Evolutionary conservation across 2,888 invertebrate species (phyloP).

Genomic region (Meiosimyza platycephala): DNA sequence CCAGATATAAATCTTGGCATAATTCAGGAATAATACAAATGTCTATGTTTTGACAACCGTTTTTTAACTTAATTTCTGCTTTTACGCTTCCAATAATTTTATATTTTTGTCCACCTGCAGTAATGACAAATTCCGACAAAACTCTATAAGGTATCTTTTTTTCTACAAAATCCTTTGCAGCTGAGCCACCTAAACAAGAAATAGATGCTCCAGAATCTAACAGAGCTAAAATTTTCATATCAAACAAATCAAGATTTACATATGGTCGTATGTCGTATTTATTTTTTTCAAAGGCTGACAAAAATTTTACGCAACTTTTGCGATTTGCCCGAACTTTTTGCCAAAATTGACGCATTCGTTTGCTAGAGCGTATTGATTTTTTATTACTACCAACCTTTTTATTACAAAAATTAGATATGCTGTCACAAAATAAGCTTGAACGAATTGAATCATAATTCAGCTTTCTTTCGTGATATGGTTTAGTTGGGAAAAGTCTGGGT

Average conservation of each 20-base stretch:
- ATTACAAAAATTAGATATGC: not conserved
- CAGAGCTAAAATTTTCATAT: conserved; percentile 25
- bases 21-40: no score
- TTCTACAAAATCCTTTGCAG: conserved; percentile 28
- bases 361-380: conserved; percentile 6
- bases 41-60: no score
- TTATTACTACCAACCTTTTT: not conserved
- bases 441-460: conserved; percentile 23
- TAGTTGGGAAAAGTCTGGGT: conserved; percentile 16
- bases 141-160: conserved; percentile 14
- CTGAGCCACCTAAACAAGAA: conserved; percentile 34
- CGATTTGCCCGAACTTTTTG: conserved; percentile 17
- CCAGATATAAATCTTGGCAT: no score
- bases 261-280: conserved; percentile 36
- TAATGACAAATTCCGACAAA: conserved; percentile 20
- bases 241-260: conserved; percentile 31
- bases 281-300: not conserved
- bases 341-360: conserved; percentile 29
- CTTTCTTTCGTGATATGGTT: conserved; percentile 32
- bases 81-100: no score
- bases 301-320: conserved; percentile 8
- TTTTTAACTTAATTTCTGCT: no score
- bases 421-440: conserved; percentile 15
- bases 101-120: conserved; percentile 23
- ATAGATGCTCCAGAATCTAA: conserved; percentile 36